A percentile compares a stretch with the other conserved stretches of the same genome.
phyloP scores from a whole-genome alignment of 2,888 invertebrate genomes.

The Gortyna flavago region DNA sequence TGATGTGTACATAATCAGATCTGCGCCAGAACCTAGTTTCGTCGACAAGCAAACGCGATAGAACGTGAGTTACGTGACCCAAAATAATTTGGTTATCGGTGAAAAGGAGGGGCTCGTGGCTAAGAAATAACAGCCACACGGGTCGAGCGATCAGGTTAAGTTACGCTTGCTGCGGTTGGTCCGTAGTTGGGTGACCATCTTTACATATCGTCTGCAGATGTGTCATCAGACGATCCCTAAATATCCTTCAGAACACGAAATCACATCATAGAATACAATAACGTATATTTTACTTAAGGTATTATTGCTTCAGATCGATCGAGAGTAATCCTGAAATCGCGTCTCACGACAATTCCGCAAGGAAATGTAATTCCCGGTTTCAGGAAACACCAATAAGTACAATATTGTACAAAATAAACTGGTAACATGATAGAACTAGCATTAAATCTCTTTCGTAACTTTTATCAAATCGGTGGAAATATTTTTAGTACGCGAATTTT shows the following conservation, averaged over 20 bases:
- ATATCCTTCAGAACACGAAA: neutral
- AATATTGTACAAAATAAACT: neutral
- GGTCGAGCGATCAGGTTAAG: too few relatives aligned
- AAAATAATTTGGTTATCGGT: conserved; percentile 37
- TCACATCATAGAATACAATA: neutral
- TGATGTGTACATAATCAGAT: conserved; percentile 38
- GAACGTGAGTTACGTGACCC: conserved; percentile 44
- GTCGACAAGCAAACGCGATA: neutral
- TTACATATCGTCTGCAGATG: neutral
- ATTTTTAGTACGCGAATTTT: neutral
- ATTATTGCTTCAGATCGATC: neutral
- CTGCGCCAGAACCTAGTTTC: conserved; percentile 8
- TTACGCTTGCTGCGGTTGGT: too few relatives aligned
- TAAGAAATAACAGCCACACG: too few relatives aligned
- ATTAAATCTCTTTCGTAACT: neutral
- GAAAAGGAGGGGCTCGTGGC: too few relatives aligned
- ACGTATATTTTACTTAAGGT: neutral
- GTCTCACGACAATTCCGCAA: neutral
- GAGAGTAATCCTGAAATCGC: neutral
- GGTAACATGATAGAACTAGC: neutral
- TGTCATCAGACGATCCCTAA: neutral
- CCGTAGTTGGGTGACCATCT: too few relatives aligned
- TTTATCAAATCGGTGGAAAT: neutral
- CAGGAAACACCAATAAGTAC: neutral
- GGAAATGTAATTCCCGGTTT: neutral